Evolutionary conservation across 2,113 vertebrate species (phyloP), one percentile per base, ranked within the genome.

Genomic region (Lepus timidus): DNA sequence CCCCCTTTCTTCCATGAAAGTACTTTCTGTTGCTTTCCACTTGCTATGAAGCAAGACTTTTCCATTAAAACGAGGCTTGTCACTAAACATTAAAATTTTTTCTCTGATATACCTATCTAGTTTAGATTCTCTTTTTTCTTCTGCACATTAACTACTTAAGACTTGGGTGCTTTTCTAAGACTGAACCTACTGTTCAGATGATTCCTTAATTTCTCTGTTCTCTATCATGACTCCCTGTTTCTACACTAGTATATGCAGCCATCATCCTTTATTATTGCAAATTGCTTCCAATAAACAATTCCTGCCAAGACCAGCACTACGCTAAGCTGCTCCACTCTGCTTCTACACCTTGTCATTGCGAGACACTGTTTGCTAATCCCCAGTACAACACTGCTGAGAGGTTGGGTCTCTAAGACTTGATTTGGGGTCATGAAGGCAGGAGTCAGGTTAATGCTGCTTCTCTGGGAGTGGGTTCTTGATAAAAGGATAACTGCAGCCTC

Each of bases 1-100:
- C 33, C 29, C 4, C 51, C 25, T 94, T 79, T 94, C 65, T 91
- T 52, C 55, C 64, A 88, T 25, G 62, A 61, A 88, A 85, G 36
- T 64, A 25, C 33, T 85, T 94, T 83, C 58, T 76, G 62, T 84
- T 93, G 70, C 52, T 96, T 93, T 74, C 29, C 17, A 80, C 14
- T 85, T 92, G 33, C 68, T 93, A 95, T 88, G 52, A 94, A 90
- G 61, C 62, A 93, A 64, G 4, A 62, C 20, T 85, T 74, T 88
- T 82, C 52, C 51, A 89, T 64, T 88, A 74, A 82, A 93, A 83
- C n/a, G 75, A 79, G 36, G 65, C 27, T 70, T 83, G 23, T 44
- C 44, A 36, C 14, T n/a, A 85, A 85, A 52, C 71, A 88, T 39
- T 82, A 79, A 74, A 22, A 73, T 87, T 93, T 51, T 81, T 90